phyloP scores from a whole-genome alignment of 2,113 vertebrate species.

The Tauraco erythrolophus region DNA sequence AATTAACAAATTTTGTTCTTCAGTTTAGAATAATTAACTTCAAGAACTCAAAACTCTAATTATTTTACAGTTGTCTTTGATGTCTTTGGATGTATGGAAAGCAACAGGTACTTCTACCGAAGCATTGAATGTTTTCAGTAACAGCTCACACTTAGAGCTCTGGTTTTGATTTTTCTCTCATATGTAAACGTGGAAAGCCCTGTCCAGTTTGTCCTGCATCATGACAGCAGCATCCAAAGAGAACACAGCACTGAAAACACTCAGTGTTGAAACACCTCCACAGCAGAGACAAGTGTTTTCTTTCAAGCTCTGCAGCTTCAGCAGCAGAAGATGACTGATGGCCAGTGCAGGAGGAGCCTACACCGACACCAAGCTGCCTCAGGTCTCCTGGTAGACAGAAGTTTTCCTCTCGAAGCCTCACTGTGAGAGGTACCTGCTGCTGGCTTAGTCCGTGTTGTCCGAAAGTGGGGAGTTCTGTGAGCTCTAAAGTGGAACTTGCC shows the following conservation, averaged over 20 bases:
- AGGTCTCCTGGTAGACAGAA: not conserved
- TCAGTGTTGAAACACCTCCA: not conserved
- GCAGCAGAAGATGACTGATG: too few species aligned
- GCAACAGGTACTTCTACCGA: too few species aligned
- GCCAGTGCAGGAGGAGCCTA: not conserved
- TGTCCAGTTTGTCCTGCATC: too few species aligned
- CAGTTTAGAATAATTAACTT: not conserved
- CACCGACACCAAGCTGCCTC: not conserved
- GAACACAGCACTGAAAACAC: not conserved
- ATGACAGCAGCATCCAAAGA: not conserved
- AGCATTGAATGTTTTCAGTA: not conserved
- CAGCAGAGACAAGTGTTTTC: not conserved
- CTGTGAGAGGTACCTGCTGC: accelerated
- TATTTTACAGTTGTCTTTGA: too few species aligned
- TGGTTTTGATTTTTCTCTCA: not conserved
- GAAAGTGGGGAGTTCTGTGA: not conserved
- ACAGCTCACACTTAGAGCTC: not conserved
- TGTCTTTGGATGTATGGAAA: not conserved
- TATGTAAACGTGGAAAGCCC: accelerated
- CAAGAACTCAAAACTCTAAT: not conserved
- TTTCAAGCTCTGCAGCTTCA: not conserved
- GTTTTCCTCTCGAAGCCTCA: not conserved
- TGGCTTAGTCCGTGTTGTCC: accelerated
- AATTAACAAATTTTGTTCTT: not conserved
- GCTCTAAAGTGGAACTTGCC: too few species aligned